Evolutionary conservation across 53 echinoderm and acorn worm genomes (phyloP).

Genomic region (Henricia sp.): DNA sequence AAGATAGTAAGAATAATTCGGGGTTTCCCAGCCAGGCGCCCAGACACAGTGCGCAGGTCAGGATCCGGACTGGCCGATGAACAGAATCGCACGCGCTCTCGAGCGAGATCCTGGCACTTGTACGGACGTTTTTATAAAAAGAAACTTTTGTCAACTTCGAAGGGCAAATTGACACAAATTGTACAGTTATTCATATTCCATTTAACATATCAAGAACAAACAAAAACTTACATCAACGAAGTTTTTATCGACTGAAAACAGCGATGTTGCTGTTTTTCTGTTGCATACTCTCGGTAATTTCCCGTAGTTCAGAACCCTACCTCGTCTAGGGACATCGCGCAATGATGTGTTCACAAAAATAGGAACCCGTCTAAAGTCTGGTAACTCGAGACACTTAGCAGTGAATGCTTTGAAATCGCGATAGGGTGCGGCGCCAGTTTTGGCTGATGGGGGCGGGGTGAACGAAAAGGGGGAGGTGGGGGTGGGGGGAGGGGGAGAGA

Average conservation of each 20-base stretch:
- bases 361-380: slow-evolving; percentile 26
- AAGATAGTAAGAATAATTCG: no score
- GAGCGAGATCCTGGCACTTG: neutral
- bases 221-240: neutral
- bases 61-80: no score
- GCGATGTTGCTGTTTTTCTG: neutral
- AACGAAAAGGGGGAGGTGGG: no score
- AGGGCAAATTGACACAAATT: neutral
- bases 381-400: neutral
- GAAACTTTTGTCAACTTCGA: neutral
- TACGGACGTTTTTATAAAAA: neutral
- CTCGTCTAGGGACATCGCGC: neutral
- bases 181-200: neutral
- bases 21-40: no score
- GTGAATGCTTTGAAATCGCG: neutral
- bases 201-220: neutral
- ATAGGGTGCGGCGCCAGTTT: neutral
- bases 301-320: slow-evolving; percentile 25
- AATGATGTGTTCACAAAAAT: neutral
- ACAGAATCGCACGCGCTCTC: no score
- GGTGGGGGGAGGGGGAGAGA: no score
- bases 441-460: no score
- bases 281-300: slow-evolving; percentile 33
- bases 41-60: no score
- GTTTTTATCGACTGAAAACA: neutral